Percentiles rank a stretch among this genome's conserved stretches.
phyloP scores from a whole-genome alignment of 2,113 vertebrate species.

The Sebastes schlegelii region DNA sequence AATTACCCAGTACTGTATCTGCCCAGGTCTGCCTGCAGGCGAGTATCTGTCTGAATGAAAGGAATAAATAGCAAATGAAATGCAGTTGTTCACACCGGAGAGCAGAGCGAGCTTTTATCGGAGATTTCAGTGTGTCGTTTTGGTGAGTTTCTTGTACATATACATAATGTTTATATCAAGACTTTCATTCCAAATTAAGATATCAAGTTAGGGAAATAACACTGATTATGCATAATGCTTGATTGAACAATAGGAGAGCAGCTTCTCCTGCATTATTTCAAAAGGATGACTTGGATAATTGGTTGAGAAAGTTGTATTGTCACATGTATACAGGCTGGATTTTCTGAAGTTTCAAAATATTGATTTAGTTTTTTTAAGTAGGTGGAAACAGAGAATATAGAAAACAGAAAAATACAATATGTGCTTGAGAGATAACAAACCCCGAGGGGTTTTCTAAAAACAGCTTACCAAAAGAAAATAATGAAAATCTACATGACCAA shows the following conservation, averaged over 20 bases:
- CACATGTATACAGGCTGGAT: not conserved
- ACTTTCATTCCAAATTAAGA: not conserved
- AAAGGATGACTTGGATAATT: not conserved
- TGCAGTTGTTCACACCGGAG: not conserved
- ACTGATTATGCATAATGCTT: not conserved
- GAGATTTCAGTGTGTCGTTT: not conserved
- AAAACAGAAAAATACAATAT: not conserved
- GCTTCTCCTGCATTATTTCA: not conserved
- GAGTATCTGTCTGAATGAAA: constrained; percentile 16
- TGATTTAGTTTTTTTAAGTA: not conserved
- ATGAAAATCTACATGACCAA: too few relatives aligned
- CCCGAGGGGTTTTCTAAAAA: too few relatives aligned
- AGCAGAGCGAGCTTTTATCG: constrained; percentile 11
- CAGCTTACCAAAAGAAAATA: too few relatives aligned
- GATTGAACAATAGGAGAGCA: too few relatives aligned
- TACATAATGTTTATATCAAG: not conserved
- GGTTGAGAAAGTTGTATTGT: not conserved
- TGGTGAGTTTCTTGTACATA: not conserved
- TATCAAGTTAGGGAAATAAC: not conserved
- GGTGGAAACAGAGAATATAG: not conserved
- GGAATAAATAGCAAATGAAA: constrained; percentile 46
- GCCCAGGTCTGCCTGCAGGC: constrained; percentile 57
- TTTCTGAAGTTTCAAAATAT: not conserved
- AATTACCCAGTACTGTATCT: constrained; percentile 38
- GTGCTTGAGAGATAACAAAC: too few relatives aligned